Evolutionary conservation across 2,888 invertebrate species (phyloP).

Genomic region (Dysmachus trigonus): DNA sequence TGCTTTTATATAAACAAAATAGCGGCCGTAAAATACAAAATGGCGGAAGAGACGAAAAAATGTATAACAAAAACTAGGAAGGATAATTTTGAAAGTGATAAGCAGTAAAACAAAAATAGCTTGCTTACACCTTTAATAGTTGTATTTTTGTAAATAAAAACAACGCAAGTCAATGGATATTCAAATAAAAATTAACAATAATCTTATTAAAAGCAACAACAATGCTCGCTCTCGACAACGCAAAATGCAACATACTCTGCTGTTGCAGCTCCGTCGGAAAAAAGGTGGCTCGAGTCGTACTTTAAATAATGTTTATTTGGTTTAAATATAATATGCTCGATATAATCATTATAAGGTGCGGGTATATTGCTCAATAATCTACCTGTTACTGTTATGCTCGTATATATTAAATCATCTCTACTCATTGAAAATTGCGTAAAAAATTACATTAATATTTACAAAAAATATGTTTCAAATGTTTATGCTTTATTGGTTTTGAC

Average conservation of each 20-base stretch:
- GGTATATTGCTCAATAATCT: conserved; percentile 40
- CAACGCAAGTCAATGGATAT: background rate
- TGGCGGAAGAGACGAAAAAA: background rate
- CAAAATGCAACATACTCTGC: conserved; percentile 3
- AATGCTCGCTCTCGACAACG: conserved; percentile 3
- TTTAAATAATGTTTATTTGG: conserved; percentile 41
- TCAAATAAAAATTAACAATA: conserved; percentile 30
- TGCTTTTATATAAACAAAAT: background rate
- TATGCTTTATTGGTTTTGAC: background rate
- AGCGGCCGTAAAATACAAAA: background rate
- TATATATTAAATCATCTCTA: conserved; percentile 42
- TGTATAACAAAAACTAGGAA: background rate
- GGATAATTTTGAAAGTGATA: background rate
- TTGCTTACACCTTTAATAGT: conserved; percentile 23
- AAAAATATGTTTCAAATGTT: conserved; percentile 30
- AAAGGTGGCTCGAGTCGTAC: conserved; percentile 31
- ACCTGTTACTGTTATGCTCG: conserved; percentile 27
- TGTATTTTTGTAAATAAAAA: conserved; percentile 12
- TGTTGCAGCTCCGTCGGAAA: conserved; percentile 5
- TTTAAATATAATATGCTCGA: conserved; percentile 37
- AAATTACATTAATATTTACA: conserved; percentile 41
- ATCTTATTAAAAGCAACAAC: conserved; percentile 33
- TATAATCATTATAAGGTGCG: conserved; percentile 14
- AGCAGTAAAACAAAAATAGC: background rate
- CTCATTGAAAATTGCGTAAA: conserved; percentile 42